A percentile compares a stretch with the other conserved stretches of the same genome.
Evolutionary conservation across 2,797 vertebrate species (phyloP).

Genomic region (Pseudocheirus occidentalis): DNA sequence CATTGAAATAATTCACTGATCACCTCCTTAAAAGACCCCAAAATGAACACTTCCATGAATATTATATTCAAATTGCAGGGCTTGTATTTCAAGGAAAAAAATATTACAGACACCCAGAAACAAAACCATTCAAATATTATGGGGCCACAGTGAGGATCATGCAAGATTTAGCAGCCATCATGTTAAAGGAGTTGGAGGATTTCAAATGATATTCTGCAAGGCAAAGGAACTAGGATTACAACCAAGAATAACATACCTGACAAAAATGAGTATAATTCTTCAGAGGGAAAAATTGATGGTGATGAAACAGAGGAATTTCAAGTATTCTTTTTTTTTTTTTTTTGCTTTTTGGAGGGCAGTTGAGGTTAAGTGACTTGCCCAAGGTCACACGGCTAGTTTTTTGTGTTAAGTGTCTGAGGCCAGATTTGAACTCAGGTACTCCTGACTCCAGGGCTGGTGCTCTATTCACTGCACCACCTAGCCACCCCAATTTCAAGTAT

Average conservation of each 20-base stretch:
- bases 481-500: not conserved
- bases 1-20: not conserved
- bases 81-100: not conserved
- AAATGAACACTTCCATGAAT: not conserved
- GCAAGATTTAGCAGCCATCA: not conserved
- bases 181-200: not conserved
- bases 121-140: not conserved
- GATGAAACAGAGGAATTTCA: not conserved
- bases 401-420: too few species aligned
- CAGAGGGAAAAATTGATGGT: not conserved
- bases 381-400: too few species aligned
- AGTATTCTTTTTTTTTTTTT: too few species aligned
- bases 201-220: not conserved
- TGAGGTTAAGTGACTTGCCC: too few species aligned
- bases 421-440: too few species aligned
- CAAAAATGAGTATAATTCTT: not conserved
- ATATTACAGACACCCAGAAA: not conserved
- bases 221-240: not conserved
- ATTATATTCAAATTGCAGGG: not conserved
- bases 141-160: not conserved
- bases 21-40: not conserved
- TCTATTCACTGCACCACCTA: too few species aligned
- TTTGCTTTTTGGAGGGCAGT: too few species aligned
- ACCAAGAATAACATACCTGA: not conserved
- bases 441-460: too few species aligned